phyloP scores from a whole-genome alignment of 2,113 vertebrate species.

The Trogon melanurus region DNA sequence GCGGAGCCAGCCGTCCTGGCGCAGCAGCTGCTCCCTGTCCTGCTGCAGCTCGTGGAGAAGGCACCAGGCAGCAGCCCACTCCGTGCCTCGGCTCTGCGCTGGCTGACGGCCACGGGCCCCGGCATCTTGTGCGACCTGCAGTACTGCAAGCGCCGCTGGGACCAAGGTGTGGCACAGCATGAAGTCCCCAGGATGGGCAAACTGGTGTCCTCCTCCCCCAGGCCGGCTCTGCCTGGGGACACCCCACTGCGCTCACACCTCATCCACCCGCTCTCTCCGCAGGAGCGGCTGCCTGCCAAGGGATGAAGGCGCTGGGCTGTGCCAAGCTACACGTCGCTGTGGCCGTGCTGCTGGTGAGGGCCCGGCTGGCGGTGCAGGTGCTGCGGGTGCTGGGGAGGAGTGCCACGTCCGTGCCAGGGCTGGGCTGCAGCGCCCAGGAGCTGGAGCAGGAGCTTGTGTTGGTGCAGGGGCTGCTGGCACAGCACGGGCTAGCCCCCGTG shows the following conservation, averaged over 20 bases:
- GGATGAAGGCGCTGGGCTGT: constrained; percentile 76
- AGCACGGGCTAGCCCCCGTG: constrained; percentile 58
- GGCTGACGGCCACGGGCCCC: constrained; percentile 64
- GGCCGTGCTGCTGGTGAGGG: constrained; percentile 72
- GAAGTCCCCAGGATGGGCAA: background rate
- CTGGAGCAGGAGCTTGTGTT: constrained; percentile 61
- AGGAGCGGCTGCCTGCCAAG: constrained; percentile 5
- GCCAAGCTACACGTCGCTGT: constrained; percentile 74
- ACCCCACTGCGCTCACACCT: accelerated
- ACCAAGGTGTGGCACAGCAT: constrained; percentile 17
- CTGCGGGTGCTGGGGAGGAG: constrained; percentile 47
- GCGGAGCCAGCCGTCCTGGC: constrained; percentile 81
- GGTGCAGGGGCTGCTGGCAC: constrained; percentile 56
- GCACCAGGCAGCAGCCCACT: constrained; percentile 39
- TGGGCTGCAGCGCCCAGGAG: constrained; percentile 27
- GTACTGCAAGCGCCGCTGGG: constrained; percentile 66
- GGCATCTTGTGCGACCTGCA: constrained; percentile 63
- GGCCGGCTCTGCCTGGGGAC: background rate
- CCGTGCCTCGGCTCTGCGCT: constrained; percentile 49
- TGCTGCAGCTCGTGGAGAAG: constrained; percentile 71
- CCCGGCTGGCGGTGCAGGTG: constrained; percentile 57
- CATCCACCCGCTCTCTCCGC: background rate
- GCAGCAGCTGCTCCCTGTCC: constrained; percentile 73
- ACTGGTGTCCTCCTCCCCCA: background rate
- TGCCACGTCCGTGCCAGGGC: accelerated